phyloP scores from a whole-genome alignment of 92 coral and sea anemone genomes.

The Desmophyllum pertusum region DNA sequence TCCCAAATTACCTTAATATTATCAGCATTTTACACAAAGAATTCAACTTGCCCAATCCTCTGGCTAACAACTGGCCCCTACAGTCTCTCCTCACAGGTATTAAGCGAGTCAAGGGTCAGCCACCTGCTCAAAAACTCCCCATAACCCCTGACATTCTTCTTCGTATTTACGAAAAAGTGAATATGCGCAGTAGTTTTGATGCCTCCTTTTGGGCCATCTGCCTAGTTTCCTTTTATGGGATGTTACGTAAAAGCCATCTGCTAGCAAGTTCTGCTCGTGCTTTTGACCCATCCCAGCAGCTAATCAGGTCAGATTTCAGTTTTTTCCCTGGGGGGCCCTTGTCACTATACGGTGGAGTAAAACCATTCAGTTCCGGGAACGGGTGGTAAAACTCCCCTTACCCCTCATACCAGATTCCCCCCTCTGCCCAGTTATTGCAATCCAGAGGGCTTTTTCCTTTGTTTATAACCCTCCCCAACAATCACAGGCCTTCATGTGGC shows the following conservation, averaged over 20 bases:
- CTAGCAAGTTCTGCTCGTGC: neutral
- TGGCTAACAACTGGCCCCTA: neutral
- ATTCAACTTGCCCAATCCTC: slow-evolving; percentile 7
- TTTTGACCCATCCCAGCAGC: slow-evolving; percentile 6
- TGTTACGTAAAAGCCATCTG: slow-evolving; percentile 19
- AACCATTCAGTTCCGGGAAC: slow-evolving; percentile 16
- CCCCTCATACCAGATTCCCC: neutral
- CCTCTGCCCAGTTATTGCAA: slow-evolving; percentile 6
- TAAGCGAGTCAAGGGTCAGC: slow-evolving; percentile 10
- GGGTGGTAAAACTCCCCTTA: slow-evolving; percentile 15
- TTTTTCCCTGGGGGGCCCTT: slow-evolving; percentile 21
- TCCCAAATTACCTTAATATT: slow-evolving; percentile 18
- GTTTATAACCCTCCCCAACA: no score
- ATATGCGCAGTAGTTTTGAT: no score
- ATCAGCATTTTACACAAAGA: slow-evolving; percentile 16
- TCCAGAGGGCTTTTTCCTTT: neutral
- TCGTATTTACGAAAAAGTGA: no score
- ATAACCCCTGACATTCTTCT: no score
- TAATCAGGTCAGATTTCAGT: neutral
- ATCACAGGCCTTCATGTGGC: neutral
- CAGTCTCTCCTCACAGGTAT: slow-evolving; percentile 10
- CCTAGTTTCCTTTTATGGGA: neutral
- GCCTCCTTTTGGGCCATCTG: slow-evolving; percentile 17
- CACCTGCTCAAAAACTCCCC: neutral
- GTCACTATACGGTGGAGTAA: slow-evolving; percentile 20